Conservation (phyloP, 2,797 vertebrate genomes). For the Poecilia wingei region DNA sequence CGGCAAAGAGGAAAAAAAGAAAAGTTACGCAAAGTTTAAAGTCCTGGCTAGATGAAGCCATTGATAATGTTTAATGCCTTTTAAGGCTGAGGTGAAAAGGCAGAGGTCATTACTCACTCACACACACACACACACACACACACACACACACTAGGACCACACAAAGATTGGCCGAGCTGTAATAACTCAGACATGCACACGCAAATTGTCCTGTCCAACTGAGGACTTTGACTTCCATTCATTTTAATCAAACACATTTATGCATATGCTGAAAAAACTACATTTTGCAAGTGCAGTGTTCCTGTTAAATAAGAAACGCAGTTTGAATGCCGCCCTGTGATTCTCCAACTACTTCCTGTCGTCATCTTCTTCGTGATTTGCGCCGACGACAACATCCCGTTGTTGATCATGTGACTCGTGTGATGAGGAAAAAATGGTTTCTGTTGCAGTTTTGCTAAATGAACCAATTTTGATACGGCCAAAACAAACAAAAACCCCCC, state of each 20-base stretch:
- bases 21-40: slow-evolving; percentile 24
- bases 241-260: neutral
- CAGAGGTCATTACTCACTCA: slow-evolving; percentile 37
- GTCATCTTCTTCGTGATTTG: too few species aligned
- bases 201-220: neutral
- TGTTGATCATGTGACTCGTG: too few species aligned
- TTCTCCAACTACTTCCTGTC: too few species aligned
- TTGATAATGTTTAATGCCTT: slow-evolving; percentile 42
- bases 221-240: neutral
- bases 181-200: slow-evolving; percentile 14
- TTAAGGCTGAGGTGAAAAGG: slow-evolving; percentile 39
- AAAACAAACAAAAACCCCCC: too few species aligned
- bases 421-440: too few species aligned
- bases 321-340: too few species aligned
- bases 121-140: slow-evolving; percentile 18
- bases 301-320: too few species aligned
- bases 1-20: slow-evolving; percentile 15
- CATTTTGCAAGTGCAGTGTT: too few species aligned
- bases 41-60: slow-evolving; percentile 41
- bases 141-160: slow-evolving; percentile 19
- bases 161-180: slow-evolving; percentile 24
- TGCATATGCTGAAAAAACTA: too few species aligned
- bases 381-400: too few species aligned
- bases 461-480: too few species aligned
- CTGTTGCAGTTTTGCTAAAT: too few species aligned